These are phyloP conservation scores for Apodemus agrarius DNA, from an alignment of 2,797 vertebrate species.

Conservation along the genomic window DNA sequence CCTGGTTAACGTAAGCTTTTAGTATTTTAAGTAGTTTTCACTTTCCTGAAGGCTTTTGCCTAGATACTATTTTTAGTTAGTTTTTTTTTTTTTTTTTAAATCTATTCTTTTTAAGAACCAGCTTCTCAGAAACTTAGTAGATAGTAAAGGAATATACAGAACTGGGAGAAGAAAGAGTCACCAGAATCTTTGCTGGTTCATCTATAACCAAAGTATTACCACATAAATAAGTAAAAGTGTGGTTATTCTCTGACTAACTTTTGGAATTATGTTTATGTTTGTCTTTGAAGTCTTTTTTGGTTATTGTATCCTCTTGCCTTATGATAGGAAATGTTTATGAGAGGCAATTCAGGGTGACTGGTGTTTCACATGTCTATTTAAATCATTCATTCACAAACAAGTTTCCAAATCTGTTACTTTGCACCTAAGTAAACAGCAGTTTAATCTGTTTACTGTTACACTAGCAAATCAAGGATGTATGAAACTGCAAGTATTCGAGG, in stretches of 20 bases:
- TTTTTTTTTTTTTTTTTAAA: background rate
- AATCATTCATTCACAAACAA: background rate
- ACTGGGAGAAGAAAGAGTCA: background rate
- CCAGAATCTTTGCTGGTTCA: slow-evolving; percentile 26
- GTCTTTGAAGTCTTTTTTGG: slow-evolving; percentile 33
- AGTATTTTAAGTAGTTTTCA: slow-evolving; percentile 49
- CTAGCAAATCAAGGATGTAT: slow-evolving; percentile 17
- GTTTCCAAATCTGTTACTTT: slow-evolving; percentile 1
- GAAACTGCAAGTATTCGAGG: background rate
- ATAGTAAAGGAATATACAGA: slow-evolving; percentile 6
- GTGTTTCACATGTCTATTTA: background rate
- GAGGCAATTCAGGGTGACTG: background rate
- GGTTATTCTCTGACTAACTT: slow-evolving; percentile 26
- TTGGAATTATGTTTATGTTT: slow-evolving; percentile 16
- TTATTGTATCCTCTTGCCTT: slow-evolving; percentile 4
- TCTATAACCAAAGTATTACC: background rate
- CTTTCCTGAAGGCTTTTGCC: background rate
- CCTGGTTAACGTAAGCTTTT: background rate
- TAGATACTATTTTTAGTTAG: background rate
- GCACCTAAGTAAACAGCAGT: background rate
- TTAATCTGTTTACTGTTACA: background rate
- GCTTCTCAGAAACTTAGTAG: slow-evolving; percentile 28
- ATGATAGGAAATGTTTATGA: slow-evolving; percentile 5
- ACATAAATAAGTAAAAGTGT: slow-evolving; percentile 41
- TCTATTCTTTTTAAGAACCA: slow-evolving; percentile 25